phyloP scores from a whole-genome alignment of 2,797 vertebrate species.

The Muraenolepis orangiensis region DNA sequence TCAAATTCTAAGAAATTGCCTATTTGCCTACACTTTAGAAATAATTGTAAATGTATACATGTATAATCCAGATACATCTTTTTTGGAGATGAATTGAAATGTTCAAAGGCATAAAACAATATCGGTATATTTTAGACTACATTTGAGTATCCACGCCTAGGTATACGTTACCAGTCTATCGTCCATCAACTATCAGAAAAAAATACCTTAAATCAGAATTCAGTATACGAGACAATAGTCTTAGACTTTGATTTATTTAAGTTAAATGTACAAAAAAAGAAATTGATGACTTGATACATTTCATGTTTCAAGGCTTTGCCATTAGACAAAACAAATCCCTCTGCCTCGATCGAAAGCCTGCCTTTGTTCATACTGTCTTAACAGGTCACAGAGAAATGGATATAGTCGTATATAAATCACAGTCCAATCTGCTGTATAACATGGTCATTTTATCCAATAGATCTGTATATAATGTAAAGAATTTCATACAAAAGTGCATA shows the following conservation, averaged over 20 bases:
- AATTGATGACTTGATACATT: slow-evolving; percentile 66
- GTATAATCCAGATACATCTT: background rate
- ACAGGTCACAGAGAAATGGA: slow-evolving; percentile 54
- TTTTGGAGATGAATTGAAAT: background rate
- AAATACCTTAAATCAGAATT: rapidly evolving
- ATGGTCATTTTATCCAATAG: slow-evolving; percentile 62
- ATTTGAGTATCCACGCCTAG: background rate
- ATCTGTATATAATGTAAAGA: slow-evolving; percentile 71
- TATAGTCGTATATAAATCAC: slow-evolving; percentile 59
- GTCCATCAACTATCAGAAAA: background rate
- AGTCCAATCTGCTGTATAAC: slow-evolving; percentile 66
- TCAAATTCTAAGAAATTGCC: too few relatives aligned
- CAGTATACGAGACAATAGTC: slow-evolving; percentile 24
- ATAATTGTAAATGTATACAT: too few relatives aligned
- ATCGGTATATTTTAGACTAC: background rate
- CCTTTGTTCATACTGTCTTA: slow-evolving; percentile 45
- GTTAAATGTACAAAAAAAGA: slow-evolving; percentile 83
- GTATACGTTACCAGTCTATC: too few relatives aligned
- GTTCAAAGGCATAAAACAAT: background rate
- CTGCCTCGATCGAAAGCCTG: slow-evolving; percentile 72
- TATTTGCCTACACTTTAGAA: background rate
- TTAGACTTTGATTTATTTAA: slow-evolving; percentile 76
- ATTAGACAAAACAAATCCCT: slow-evolving; percentile 64
- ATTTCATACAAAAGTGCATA: slow-evolving; percentile 73
- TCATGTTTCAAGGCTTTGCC: slow-evolving; percentile 73